phyloP scores from a whole-genome alignment of 64 coral and sea anemone genomes.

The Anthopleura sola region DNA sequence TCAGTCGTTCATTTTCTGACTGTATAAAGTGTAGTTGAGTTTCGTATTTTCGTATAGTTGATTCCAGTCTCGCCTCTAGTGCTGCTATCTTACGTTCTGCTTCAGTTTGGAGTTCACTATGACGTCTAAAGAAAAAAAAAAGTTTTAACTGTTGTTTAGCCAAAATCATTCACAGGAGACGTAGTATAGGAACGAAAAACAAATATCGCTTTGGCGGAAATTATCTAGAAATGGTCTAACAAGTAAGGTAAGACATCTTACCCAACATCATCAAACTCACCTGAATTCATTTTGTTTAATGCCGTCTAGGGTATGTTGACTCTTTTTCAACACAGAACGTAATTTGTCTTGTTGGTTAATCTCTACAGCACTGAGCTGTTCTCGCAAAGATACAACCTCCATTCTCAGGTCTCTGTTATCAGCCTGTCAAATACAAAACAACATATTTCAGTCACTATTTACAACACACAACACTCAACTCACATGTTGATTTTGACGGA shows the following conservation, averaged over 20 bases:
- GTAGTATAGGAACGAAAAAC: too few relatives aligned
- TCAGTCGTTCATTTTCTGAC: slow-evolving; percentile 60
- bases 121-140: neutral
- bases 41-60: slow-evolving; percentile 78
- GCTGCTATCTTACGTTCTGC: slow-evolving; percentile 72
- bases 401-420: slow-evolving; percentile 62
- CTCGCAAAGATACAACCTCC: slow-evolving; percentile 55
- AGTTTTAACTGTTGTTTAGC: neutral
- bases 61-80: slow-evolving; percentile 59
- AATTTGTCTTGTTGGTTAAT: slow-evolving; percentile 50
- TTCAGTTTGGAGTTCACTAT: slow-evolving; percentile 55
- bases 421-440: slow-evolving; percentile 18
- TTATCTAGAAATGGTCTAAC: too few relatives aligned
- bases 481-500: too few relatives aligned
- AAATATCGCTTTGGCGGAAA: too few relatives aligned
- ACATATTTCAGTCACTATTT: too few relatives aligned
- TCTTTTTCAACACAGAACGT: slow-evolving; percentile 52
- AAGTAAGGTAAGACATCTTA: too few relatives aligned
- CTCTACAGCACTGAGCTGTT: slow-evolving; percentile 62
- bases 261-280: neutral
- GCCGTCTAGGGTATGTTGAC: slow-evolving; percentile 51
- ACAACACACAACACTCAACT: too few relatives aligned
- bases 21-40: slow-evolving; percentile 63
- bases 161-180: too few relatives aligned
- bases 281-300: slow-evolving; percentile 87